Conservation (phyloP, 2,797 vertebrate genomes). For the Nothura maculosa region DNA sequence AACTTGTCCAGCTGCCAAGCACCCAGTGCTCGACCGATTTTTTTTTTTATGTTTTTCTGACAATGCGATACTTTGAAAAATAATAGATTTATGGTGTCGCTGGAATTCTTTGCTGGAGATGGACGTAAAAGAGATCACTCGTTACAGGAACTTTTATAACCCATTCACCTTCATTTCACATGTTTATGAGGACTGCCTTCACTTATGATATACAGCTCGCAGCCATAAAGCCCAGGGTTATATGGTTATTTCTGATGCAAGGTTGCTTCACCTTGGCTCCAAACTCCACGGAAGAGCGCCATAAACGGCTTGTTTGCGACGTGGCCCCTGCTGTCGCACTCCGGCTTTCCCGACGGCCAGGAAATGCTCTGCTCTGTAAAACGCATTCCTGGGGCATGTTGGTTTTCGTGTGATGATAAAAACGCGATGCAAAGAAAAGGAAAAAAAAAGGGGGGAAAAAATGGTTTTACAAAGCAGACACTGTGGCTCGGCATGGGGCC, state of each 20-base stretch:
- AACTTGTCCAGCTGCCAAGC: conserved; percentile 77
- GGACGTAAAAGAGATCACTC: conserved; percentile 79
- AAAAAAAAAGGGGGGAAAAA: neutral
- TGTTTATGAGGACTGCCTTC: conserved; percentile 83
- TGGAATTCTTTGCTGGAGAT: conserved; percentile 81
- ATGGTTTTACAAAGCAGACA: too few relatives aligned
- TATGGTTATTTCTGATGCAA: conserved; percentile 80
- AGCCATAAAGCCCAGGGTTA: conserved; percentile 81
- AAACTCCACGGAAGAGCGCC: conserved; percentile 80
- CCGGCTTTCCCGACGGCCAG: conserved; percentile 33
- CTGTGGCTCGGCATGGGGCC: too few relatives aligned
- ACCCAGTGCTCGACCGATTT: conserved; percentile 50
- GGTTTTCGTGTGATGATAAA: neutral
- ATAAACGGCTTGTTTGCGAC: conserved; percentile 81
- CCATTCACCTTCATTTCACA: conserved; percentile 81
- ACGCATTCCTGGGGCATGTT: accelerated
- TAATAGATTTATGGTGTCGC: conserved; percentile 81
- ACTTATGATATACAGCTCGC: conserved; percentile 80
- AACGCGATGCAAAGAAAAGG: neutral
- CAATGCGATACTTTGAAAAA: conserved; percentile 76
- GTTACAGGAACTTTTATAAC: conserved; percentile 84
- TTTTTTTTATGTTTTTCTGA: conserved; percentile 51
- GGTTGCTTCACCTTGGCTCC: conserved; percentile 81
- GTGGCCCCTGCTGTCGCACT: conserved; percentile 58
- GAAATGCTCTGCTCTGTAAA: conserved; percentile 13